Evolutionary conservation across 2,113 vertebrate genomes (phyloP), one percentile per base, ranked within the genome.

Genomic region (Pogonocichla stellata): DNA sequence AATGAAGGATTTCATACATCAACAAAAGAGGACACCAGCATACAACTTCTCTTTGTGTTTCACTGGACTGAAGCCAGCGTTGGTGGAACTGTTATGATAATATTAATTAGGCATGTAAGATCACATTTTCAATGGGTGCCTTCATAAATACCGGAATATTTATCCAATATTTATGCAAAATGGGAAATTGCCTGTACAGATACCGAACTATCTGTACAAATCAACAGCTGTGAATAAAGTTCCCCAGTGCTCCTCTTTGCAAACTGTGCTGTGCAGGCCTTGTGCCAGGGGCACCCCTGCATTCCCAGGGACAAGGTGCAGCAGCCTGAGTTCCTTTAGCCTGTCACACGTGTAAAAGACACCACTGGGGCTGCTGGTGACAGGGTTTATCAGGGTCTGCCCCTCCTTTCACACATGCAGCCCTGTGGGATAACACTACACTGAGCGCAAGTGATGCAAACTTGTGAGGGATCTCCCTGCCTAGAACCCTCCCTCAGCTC

Each of bases 51-150:
- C 93, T 95, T 96, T 95, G 88, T 97, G 51, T 86, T 95, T 73
- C 53, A 83, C 17, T 96, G 93, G 92, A 67, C 69, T 66, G 88
- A 67, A 84, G 90, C 90, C 88, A 96, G 60, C 0, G 0, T 45
- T 93, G 86, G 94, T 86, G 43, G 88, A 92, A 94, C 90, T 80
- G 85, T 88, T 95, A 92, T 38, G 88, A 95, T 90, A 90, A 96
- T 80, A 94, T 94, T 96, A 96, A 96, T 95, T 86, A 93, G 82
- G 82, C 80, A 80, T 48, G 88, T 92, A 93, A 95, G 94, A 95
- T 94, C 93, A 86, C 90, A 93, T 94, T 95, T 95, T 93, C 96
- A 96, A 64, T 88, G 83, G 72, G 26, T 40, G 80, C 75, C 77
- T 92, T 90, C 92, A 83, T 71, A 93, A 93, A 95, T 48, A 60